Evolutionary conservation across 2,888 invertebrate species (phyloP).

Genomic region (Stegophylla sp.): DNA sequence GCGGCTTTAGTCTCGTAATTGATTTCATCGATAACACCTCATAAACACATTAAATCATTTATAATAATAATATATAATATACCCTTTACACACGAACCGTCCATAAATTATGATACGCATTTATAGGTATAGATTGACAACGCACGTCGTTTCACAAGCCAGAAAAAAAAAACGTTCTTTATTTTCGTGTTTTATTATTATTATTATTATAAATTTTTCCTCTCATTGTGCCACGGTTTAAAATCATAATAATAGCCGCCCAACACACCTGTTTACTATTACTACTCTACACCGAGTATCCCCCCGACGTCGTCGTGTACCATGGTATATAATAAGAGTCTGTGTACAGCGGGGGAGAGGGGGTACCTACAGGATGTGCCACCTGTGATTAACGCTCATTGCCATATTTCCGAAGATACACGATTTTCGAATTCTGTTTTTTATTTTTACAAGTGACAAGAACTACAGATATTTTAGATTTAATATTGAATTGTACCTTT

Average conservation of each 20-base stretch:
- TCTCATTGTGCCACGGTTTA: constrained; percentile 25
- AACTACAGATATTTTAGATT: no score
- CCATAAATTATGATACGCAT: neutral
- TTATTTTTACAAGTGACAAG: no score
- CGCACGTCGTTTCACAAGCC: constrained; percentile 5
- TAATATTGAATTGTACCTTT: no score
- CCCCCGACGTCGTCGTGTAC: no score
- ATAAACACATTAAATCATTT: neutral
- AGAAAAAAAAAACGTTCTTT: neutral
- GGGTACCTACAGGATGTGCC: no score
- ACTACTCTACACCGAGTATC: no score
- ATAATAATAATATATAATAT: neutral
- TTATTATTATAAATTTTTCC: neutral
- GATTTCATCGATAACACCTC: constrained; percentile 13
- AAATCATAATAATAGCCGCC: constrained; percentile 47
- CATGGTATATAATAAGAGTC: no score
- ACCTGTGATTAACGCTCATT: no score
- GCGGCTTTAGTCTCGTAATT: no score
- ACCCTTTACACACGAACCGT: neutral
- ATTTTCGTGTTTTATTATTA: constrained; percentile 7
- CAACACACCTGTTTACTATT: neutral
- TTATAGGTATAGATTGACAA: neutral
- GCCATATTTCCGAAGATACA: no score
- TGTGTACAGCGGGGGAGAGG: no score
- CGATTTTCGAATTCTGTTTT: no score